Percentiles rank a stretch among this genome's conserved stretches.
Evolutionary conservation across 2,888 invertebrate species (phyloP).

Genomic region (Oscheius sp.): DNA sequence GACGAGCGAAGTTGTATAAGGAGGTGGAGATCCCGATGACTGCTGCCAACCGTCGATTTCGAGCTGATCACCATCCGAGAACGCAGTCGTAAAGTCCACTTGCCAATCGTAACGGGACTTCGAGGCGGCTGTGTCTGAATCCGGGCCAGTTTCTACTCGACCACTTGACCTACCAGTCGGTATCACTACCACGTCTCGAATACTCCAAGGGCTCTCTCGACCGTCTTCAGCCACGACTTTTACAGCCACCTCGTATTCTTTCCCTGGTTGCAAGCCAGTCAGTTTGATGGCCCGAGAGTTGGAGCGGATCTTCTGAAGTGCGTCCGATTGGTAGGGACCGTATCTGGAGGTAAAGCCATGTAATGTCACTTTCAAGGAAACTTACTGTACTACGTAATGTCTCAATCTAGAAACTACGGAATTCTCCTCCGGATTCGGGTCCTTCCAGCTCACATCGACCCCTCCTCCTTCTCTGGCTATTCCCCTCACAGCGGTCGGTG

Average conservation of each 20-base stretch:
- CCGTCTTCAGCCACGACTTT: conserved; percentile 64
- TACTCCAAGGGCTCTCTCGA: conserved; percentile 68
- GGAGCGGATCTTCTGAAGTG: conserved; percentile 57
- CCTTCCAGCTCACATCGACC: conserved; percentile 65
- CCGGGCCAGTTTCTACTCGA: no score
- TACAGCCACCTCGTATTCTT: conserved; percentile 65
- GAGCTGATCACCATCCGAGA: conserved; percentile 32
- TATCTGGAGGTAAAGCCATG: conserved; percentile 39
- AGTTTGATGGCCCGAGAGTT: conserved; percentile 52
- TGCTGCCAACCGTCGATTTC: conserved; percentile 26
- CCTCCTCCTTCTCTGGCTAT: conserved; percentile 48
- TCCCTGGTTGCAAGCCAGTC: conserved; percentile 41
- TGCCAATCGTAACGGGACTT: conserved; percentile 43
- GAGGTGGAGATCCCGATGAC: background rate
- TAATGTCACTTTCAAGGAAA: background rate
- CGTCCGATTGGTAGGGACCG: conserved; percentile 54
- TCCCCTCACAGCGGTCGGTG: conserved; percentile 60
- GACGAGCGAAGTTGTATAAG: conserved; percentile 16
- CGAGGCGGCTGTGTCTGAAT: conserved; percentile 28
- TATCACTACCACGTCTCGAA: conserved; percentile 57
- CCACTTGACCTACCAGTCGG: conserved; percentile 45
- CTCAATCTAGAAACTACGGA: conserved; percentile 43
- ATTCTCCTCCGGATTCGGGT: conserved; percentile 62
- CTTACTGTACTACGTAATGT: conserved; percentile 67
- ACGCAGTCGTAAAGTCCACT: conserved; percentile 43